Conservation (phyloP, 2,888 invertebrate genomes). For the Stenurella melanura region DNA sequence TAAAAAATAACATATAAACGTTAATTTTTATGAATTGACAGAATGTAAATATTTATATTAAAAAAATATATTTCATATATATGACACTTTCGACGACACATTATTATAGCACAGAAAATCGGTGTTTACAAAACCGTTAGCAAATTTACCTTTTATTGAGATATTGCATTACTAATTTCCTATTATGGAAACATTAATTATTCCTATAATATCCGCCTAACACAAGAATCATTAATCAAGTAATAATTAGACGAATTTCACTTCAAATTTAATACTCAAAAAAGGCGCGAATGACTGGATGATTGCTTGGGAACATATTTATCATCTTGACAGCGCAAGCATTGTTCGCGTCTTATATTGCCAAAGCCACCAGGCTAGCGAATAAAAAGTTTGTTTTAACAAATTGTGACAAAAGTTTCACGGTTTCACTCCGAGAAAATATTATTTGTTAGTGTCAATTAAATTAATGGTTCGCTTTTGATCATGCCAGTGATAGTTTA, state of each 20-base stretch:
- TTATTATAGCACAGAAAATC: constrained; percentile 2
- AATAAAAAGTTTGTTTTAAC: constrained; percentile 58
- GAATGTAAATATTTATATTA: no score
- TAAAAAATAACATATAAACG: no score
- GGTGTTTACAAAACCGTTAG: constrained; percentile 32
- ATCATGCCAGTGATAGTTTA: constrained; percentile 19
- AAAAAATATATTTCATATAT: not conserved
- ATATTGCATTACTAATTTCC: constrained; percentile 42
- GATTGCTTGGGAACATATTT: constrained; percentile 60
- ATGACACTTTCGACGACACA: constrained; percentile 10
- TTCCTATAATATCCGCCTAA: constrained; percentile 43
- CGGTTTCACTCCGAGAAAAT: constrained; percentile 30
- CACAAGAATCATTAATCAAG: constrained; percentile 59
- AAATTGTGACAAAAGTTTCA: constrained; percentile 52
- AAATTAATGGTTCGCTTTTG: constrained; percentile 32
- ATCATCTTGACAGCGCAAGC: constrained; percentile 60
- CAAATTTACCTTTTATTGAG: constrained; percentile 38
- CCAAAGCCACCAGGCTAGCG: constrained; percentile 50
- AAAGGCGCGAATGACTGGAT: constrained; percentile 61
- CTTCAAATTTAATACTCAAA: constrained; percentile 60
- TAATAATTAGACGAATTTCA: constrained; percentile 61
- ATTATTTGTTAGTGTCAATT: constrained; percentile 38
- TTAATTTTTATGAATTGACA: no score
- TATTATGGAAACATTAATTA: constrained; percentile 53
- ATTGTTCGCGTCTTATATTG: constrained; percentile 61